Conservation (phyloP, 1,140 invertebrate species). For the Drosophila sulfurigaster region DNA sequence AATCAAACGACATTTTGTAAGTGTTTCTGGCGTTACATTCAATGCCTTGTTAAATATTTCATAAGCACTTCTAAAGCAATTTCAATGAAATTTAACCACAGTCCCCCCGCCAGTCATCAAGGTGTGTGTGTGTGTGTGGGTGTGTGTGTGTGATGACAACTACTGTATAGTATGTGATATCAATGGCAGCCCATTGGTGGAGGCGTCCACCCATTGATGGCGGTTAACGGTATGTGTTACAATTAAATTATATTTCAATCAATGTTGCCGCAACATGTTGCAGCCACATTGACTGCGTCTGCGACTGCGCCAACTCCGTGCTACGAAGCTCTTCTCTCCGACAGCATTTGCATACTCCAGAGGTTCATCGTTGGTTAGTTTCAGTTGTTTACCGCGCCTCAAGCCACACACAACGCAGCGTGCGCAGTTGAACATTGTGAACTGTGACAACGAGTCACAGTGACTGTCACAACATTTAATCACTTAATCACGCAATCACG, state of each 20-base stretch:
- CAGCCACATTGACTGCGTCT: neutral
- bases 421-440: slow-evolving; percentile 31
- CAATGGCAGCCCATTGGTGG: neutral
- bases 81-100: slow-evolving; percentile 59
- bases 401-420: slow-evolving; percentile 68
- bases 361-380: slow-evolving; percentile 39
- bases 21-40: slow-evolving; percentile 32
- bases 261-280: slow-evolving; percentile 80
- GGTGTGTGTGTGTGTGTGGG: neutral
- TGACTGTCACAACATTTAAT: slow-evolving; percentile 6
- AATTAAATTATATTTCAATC: slow-evolving; percentile 75
- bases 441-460: slow-evolving; percentile 40
- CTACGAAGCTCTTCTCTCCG: slow-evolving; percentile 5
- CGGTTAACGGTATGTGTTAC: slow-evolving; percentile 26
- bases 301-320: slow-evolving; percentile 52
- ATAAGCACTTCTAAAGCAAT: slow-evolving; percentile 60
- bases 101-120: neutral
- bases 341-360: slow-evolving; percentile 62
- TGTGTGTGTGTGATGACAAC: neutral
- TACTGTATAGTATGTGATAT: neutral
- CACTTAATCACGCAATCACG: slow-evolving; percentile 2
- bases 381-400: slow-evolving; percentile 75
- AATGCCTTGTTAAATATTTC: slow-evolving; percentile 70
- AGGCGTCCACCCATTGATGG: neutral
- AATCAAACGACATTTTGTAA: slow-evolving; percentile 64